phyloP scores from a whole-genome alignment of 2,797 vertebrate genomes.

The Craterocephalus amniculus region DNA sequence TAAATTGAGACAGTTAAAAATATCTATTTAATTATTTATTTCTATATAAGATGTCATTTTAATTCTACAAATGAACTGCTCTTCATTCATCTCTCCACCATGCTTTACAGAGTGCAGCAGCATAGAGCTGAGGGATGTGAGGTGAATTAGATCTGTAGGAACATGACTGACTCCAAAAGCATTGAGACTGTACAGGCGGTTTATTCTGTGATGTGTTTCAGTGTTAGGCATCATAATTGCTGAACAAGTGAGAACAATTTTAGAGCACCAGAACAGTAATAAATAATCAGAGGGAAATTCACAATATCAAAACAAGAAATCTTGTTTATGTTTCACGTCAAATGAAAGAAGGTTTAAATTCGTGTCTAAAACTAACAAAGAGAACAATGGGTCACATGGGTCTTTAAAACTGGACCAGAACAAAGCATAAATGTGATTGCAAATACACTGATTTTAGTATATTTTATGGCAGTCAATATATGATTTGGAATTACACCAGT shows the following conservation, averaged over 20 bases:
- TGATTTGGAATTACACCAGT: neutral
- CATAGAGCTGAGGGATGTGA: slow-evolving; percentile 13
- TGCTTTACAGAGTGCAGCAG: slow-evolving; percentile 8
- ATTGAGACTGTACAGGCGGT: neutral
- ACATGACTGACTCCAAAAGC: slow-evolving; percentile 8
- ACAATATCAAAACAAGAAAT: neutral
- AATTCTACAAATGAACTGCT: neutral
- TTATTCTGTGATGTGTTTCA: slow-evolving; percentile 8
- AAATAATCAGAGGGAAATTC: neutral
- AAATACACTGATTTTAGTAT: neutral
- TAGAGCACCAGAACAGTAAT: neutral
- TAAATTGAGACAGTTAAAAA: neutral
- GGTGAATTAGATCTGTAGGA: slow-evolving; percentile 23
- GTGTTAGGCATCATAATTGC: neutral
- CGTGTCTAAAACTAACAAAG: too few species aligned
- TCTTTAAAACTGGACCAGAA: neutral
- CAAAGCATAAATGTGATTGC: neutral
- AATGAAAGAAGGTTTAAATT: neutral
- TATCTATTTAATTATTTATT: neutral
- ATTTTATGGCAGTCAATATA: neutral
- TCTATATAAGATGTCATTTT: slow-evolving; percentile 2
- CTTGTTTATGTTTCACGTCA: neutral
- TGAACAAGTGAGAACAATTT: neutral
- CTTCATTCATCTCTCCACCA: neutral
- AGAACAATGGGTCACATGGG: neutral